A percentile compares a stretch with the other conserved stretches of the same genome.
Conservation (phyloP, 1,140 invertebrate species). For the Capitella teleta region DNA sequence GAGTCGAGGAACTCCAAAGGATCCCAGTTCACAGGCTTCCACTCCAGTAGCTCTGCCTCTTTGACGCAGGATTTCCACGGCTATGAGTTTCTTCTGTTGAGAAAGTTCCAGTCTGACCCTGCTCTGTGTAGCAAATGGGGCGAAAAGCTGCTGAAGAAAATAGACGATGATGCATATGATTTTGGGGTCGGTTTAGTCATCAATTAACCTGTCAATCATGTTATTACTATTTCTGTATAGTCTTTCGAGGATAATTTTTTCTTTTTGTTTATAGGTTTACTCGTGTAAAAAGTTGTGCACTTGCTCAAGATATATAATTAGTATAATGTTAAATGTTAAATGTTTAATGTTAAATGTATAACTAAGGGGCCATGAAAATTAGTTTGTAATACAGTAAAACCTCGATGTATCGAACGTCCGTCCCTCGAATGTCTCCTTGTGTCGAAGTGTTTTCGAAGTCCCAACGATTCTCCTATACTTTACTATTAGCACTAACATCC, state of each 20-base stretch:
- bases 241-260: not conserved
- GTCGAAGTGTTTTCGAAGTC: too few relatives aligned
- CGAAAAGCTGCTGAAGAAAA: constrained; percentile 18
- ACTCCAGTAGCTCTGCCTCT: too few relatives aligned
- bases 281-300: not conserved
- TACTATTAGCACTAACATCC: too few relatives aligned
- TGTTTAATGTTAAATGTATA: not conserved
- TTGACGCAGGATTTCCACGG: constrained; percentile 23
- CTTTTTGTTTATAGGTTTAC: not conserved
- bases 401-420: too few relatives aligned
- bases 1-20: too few relatives aligned
- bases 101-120: constrained; percentile 24
- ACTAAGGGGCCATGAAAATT: not conserved
- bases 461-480: too few relatives aligned
- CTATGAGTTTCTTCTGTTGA: constrained; percentile 32
- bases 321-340: not conserved
- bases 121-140: constrained; percentile 27
- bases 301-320: not conserved
- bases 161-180: constrained; percentile 13
- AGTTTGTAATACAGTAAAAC: too few relatives aligned
- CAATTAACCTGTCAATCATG: constrained; percentile 2
- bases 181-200: constrained; percentile 14
- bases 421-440: too few relatives aligned
- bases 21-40: too few relatives aligned
- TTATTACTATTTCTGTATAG: not conserved